Evolutionary conservation across 2,113 vertebrate species (phyloP).

Genomic region (Acanthochromis polyacanthus): DNA sequence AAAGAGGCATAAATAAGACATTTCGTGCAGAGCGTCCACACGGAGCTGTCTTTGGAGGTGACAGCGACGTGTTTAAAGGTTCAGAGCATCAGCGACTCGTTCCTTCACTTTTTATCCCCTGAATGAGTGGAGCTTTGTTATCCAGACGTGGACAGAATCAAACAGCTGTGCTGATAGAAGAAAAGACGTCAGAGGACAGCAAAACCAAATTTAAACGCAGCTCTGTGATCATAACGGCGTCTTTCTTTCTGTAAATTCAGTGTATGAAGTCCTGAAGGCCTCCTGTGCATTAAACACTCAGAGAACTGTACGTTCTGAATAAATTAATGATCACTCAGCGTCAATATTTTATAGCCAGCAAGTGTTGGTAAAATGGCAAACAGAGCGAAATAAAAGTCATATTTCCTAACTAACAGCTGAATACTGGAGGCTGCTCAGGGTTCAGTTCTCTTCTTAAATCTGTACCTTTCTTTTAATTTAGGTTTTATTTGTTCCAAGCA

Average conservation of each 20-base stretch:
- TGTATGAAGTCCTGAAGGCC: background rate
- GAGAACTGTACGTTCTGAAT: slow-evolving; percentile 27
- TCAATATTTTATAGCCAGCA: slow-evolving; percentile 69
- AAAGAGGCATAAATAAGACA: too few species aligned
- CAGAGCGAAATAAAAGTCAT: slow-evolving; percentile 46
- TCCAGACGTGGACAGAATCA: too few species aligned
- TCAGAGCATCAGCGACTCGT: slow-evolving; percentile 28
- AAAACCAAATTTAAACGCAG: background rate
- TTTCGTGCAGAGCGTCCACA: slow-evolving; percentile 28
- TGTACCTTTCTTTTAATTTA: too few species aligned
- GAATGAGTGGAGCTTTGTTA: background rate
- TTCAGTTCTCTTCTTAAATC: slow-evolving; percentile 6
- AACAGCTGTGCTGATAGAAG: too few species aligned
- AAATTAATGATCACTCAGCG: slow-evolving; percentile 59
- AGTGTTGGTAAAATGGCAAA: slow-evolving; percentile 54
- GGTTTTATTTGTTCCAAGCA: too few species aligned
- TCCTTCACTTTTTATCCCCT: background rate
- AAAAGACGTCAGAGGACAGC: background rate
- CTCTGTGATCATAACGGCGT: background rate
- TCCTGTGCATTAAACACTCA: slow-evolving; percentile 18
- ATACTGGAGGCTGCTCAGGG: background rate
- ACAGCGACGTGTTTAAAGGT: slow-evolving; percentile 52
- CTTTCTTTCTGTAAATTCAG: background rate
- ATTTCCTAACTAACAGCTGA: slow-evolving; percentile 5
- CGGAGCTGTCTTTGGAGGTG: slow-evolving; percentile 54